phyloP scores from a whole-genome alignment of 2,888 invertebrate genomes.

The Amblyjoppa fuscipennis region DNA sequence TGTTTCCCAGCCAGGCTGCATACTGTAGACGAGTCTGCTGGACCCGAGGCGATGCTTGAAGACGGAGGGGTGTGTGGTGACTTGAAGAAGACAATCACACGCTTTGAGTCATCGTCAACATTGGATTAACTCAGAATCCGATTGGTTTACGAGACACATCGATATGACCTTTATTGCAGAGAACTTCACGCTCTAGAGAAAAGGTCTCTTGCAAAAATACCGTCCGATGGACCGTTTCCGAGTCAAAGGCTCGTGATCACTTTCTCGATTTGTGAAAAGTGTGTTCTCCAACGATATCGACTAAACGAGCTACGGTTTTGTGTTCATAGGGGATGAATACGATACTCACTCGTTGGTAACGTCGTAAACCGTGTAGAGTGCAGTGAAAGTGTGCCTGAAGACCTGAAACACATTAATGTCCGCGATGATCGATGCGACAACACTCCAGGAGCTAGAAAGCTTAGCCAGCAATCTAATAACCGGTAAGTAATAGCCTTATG shows the following conservation, averaged over 20 bases:
- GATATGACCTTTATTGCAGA: not conserved
- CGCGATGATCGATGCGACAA: not conserved
- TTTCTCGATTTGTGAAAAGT: not conserved
- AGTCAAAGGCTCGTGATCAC: not conserved
- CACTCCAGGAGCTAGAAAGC: not conserved
- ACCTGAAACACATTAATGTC: conserved; percentile 88
- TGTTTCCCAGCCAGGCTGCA: conserved; percentile 93
- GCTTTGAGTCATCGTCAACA: not conserved
- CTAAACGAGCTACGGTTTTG: not conserved
- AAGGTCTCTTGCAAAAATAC: not conserved
- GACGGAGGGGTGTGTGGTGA: conserved; percentile 94
- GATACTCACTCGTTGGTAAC: conserved; percentile 94
- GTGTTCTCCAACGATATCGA: not conserved
- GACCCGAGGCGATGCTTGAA: conserved; percentile 90
- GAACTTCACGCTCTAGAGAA: not conserved
- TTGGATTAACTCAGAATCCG: not conserved
- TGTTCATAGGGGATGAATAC: not conserved
- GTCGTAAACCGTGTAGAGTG: conserved; percentile 96
- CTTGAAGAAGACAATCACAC: conserved; percentile 76
- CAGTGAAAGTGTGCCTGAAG: conserved; percentile 94
- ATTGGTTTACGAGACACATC: not conserved
- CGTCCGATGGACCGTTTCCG: not conserved
- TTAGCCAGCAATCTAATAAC: not conserved
- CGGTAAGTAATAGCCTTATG: conserved; percentile 45
- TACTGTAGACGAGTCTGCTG: conserved; percentile 92